Evolutionary conservation across 2,888 invertebrate genomes (phyloP), one percentile per base, ranked within the genome.

Genomic region (Acholoe squamosa): DNA sequence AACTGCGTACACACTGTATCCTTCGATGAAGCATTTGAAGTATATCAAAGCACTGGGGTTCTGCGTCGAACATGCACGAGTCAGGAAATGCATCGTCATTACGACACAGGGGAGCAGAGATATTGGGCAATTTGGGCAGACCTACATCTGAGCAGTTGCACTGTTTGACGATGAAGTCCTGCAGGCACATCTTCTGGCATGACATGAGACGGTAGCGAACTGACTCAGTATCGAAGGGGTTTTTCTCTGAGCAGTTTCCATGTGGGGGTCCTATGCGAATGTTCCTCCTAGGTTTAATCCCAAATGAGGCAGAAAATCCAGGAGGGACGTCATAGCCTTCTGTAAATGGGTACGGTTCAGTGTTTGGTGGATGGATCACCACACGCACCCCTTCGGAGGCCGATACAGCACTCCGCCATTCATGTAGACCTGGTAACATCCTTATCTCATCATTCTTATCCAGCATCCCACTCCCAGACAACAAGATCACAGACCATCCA

Each of bases 271-370:
- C 92, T 14, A 93, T 91, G 19, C 93, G 91, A 22, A 91, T 84
- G 56, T 91, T 92, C 90, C 84, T 54, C 10, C 93, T 90, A 16
- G 93, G 92, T 22, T 90, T 76, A 25, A 93, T 91, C 12, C 92
- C 93, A 61, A 93, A 91, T 22, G 93, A 93, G 16, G 91, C 93
- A 19, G 92, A 91, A 80, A 93, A 93, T 28, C 92, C 93, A 52
- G 93, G 92, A 12, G 93, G 93, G 0, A 92, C 90, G 89, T 93
- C 93, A 54, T 91, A 92, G 5, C 93, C 93, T 71, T 93, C 93
- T 0, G 93, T 92, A 84, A 93, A 91, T 5, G 93, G 93, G 80
- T 91, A 92, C 10, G 93, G 92, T 88, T 91, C 76, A 0, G 93
- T 92, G 33, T 90, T 91, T 0, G 93, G 93, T 19, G 92, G 92